phyloP scores from a whole-genome alignment of 2,113 vertebrate species.

The Cyanocitta stelleri region DNA sequence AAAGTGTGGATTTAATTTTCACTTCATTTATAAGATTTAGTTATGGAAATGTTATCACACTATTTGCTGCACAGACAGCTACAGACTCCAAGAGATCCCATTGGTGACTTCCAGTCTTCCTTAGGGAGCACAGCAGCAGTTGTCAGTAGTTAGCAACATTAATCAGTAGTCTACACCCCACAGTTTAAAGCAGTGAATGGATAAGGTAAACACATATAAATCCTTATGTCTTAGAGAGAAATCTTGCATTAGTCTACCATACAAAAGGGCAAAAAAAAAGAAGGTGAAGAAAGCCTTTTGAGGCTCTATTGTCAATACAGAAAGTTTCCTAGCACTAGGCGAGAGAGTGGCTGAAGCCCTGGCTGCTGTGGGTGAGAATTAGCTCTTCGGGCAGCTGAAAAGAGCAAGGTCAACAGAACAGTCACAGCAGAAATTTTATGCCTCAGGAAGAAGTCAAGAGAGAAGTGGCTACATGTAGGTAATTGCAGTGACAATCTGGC shows the following conservation, averaged over 20 bases:
- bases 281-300: neutral
- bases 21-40: neutral
- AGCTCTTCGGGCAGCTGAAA: neutral
- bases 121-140: neutral
- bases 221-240: neutral
- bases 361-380: neutral
- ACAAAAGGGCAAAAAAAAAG: neutral
- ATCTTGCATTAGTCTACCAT: neutral
- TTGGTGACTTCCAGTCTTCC: neutral
- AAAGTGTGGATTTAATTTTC: neutral
- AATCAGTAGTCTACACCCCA: neutral
- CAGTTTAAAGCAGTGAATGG: neutral
- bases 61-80: neutral
- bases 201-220: constrained; percentile 26
- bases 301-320: neutral
- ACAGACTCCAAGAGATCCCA: neutral
- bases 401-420: neutral
- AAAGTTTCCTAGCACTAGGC: neutral
- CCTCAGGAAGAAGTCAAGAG: neutral
- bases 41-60: neutral
- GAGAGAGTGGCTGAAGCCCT: neutral
- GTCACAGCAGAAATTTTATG: neutral
- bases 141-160: neutral
- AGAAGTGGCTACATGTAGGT: neutral
- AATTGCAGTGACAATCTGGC: neutral